Percentiles rank a stretch among this genome's conserved stretches.
phyloP scores from a whole-genome alignment of 2,113 vertebrate species.

The Bujurquina vittata region DNA sequence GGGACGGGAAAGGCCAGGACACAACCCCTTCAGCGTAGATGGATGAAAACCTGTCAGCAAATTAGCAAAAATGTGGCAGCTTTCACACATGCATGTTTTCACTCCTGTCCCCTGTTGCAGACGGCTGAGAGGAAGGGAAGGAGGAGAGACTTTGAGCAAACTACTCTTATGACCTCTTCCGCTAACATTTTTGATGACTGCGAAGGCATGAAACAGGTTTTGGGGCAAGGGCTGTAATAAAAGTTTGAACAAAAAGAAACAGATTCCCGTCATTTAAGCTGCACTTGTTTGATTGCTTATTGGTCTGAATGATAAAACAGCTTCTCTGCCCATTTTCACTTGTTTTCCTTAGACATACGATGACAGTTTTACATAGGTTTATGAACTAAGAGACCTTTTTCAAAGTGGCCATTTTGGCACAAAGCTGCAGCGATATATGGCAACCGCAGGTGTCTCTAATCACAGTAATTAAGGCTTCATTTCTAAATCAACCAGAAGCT shows the following conservation, averaged over 20 bases:
- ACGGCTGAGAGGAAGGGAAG: slow-evolving; percentile 22
- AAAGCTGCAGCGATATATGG: neutral
- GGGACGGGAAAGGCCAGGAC: slow-evolving; percentile 19
- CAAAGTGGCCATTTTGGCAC: neutral
- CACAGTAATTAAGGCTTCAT: neutral
- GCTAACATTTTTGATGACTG: slow-evolving; percentile 24
- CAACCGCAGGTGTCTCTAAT: slow-evolving; percentile 4
- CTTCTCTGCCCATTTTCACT: neutral
- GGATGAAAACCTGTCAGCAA: slow-evolving; percentile 46
- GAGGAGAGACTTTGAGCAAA: slow-evolving; percentile 50
- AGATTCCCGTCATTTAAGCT: neutral
- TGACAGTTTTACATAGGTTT: neutral
- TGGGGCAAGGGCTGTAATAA: neutral
- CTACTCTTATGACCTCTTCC: slow-evolving; percentile 33
- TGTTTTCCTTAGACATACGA: neutral
- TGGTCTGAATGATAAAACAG: neutral
- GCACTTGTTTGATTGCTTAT: neutral
- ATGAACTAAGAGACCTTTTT: neutral
- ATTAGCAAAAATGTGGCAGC: slow-evolving; percentile 47
- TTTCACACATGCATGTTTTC: slow-evolving; percentile 52
- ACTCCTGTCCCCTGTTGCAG: slow-evolving; percentile 34
- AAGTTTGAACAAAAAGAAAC: neutral
- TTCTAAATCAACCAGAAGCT: neutral
- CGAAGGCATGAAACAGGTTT: slow-evolving; percentile 5
- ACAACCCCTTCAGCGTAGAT: slow-evolving; percentile 18